Percentiles rank a stretch among this genome's conserved stretches.
Evolutionary conservation across 2,113 vertebrate genomes (phyloP).

Genomic region (Bagarius yarrelli): DNA sequence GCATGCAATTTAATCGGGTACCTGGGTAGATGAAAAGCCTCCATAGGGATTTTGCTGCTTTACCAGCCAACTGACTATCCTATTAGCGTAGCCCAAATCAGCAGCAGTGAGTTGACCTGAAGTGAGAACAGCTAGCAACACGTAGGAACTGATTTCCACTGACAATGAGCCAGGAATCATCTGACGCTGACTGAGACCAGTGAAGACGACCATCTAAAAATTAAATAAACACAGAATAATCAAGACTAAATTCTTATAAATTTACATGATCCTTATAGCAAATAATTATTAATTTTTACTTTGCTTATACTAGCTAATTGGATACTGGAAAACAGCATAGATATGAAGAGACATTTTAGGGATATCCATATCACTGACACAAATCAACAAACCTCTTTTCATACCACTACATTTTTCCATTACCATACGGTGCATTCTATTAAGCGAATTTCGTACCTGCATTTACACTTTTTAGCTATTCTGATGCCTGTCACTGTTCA

Average conservation of each 20-base stretch:
- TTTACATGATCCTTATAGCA: background rate
- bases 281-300: no score
- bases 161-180: constrained; percentile 53
- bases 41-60: constrained; percentile 73
- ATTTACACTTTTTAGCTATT: no score
- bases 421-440: no score
- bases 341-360: no score
- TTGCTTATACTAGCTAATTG: no score
- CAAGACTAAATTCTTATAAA: no score
- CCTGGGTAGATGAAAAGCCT: constrained; percentile 77
- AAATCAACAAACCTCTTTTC: no score
- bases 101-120: constrained; percentile 42
- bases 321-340: no score
- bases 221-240: background rate
- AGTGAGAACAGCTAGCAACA: constrained; percentile 62
- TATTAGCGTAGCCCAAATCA: constrained; percentile 63
- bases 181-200: constrained; percentile 46
- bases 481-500: no score
- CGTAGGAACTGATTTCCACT: constrained; percentile 69
- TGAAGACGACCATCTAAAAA: constrained; percentile 30
- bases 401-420: no score
- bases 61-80: constrained; percentile 69
- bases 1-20: constrained; percentile 37
- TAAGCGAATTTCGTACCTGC: no score
- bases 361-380: no score